Conservation (phyloP, 2,797 vertebrate genomes). For the Myotis myotis region DNA sequence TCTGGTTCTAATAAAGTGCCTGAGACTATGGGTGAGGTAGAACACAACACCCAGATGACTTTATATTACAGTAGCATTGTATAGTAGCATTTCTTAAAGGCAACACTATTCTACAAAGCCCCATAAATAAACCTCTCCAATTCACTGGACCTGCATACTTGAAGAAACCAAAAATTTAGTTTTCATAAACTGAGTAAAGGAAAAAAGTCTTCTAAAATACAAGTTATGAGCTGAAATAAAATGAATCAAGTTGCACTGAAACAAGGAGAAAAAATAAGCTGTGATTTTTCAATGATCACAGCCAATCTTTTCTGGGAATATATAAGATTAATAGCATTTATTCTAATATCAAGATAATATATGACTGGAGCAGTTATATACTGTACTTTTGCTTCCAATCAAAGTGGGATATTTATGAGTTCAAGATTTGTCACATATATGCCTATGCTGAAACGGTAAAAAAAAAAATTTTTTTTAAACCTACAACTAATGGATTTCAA, state of each 20-base stretch:
- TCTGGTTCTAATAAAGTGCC: background rate
- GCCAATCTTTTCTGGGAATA: conserved; percentile 64
- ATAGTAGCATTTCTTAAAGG: background rate
- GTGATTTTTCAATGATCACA: conserved; percentile 25
- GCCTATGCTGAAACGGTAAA: conserved; percentile 40
- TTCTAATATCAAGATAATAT: conserved; percentile 73
- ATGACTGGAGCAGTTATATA: conserved; percentile 63
- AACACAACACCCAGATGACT: background rate
- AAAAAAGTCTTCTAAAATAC: conserved; percentile 46
- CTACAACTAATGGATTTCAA: background rate
- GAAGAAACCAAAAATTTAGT: conserved; percentile 22
- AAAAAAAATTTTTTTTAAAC: background rate
- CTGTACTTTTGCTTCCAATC: conserved; percentile 36
- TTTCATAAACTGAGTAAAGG: conserved; percentile 40
- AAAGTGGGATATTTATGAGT: conserved; percentile 64
- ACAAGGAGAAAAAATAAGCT: conserved; percentile 14
- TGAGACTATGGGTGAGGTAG: background rate
- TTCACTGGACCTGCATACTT: background rate
- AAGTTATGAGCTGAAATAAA: conserved; percentile 68
- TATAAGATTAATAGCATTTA: conserved; percentile 65
- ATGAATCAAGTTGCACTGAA: conserved; percentile 58
- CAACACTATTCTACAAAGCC: background rate
- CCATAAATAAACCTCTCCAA: background rate
- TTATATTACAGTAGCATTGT: background rate
- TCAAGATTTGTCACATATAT: conserved; percentile 55